Evolutionary conservation across 2,113 vertebrate genomes (phyloP).

Genomic region (Seriola aureovittata): DNA sequence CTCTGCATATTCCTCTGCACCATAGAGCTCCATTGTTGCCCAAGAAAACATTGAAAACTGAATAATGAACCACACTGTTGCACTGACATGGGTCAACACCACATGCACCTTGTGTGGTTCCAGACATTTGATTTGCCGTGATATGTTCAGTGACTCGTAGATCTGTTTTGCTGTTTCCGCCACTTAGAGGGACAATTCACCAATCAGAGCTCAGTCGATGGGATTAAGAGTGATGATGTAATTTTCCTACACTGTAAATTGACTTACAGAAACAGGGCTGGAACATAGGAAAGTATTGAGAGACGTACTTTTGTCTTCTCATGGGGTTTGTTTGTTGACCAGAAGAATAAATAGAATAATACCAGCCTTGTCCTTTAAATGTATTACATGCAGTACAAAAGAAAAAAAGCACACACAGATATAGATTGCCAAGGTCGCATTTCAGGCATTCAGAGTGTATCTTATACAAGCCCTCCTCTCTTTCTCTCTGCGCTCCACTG

Average conservation of each 20-base stretch:
- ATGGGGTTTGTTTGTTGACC: constrained; percentile 8
- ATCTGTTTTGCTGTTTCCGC: not conserved
- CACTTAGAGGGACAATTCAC: not conserved
- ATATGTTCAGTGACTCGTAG: too few relatives aligned
- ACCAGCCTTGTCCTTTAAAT: not conserved
- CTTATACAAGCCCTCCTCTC: constrained; percentile 65
- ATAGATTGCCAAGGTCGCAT: constrained; percentile 75
- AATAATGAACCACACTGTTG: not conserved
- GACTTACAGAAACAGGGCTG: too few relatives aligned
- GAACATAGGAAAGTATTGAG: not conserved
- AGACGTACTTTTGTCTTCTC: not conserved
- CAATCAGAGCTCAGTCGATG: not conserved
- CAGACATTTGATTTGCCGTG: too few relatives aligned
- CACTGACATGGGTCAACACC: not conserved
- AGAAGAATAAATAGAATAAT: not conserved
- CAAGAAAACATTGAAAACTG: not conserved
- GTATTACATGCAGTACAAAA: constrained; percentile 7
- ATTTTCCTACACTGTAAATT: not conserved
- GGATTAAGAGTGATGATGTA: too few relatives aligned
- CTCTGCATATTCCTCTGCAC: not conserved
- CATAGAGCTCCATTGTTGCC: too few relatives aligned
- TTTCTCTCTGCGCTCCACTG: constrained; percentile 62
- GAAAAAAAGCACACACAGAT: constrained; percentile 14
- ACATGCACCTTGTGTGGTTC: too few relatives aligned
- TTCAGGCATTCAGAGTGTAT: constrained; percentile 63